Evolutionary conservation across 2,888 invertebrate species (phyloP).

Genomic region (Meiosimyza platycephala): DNA sequence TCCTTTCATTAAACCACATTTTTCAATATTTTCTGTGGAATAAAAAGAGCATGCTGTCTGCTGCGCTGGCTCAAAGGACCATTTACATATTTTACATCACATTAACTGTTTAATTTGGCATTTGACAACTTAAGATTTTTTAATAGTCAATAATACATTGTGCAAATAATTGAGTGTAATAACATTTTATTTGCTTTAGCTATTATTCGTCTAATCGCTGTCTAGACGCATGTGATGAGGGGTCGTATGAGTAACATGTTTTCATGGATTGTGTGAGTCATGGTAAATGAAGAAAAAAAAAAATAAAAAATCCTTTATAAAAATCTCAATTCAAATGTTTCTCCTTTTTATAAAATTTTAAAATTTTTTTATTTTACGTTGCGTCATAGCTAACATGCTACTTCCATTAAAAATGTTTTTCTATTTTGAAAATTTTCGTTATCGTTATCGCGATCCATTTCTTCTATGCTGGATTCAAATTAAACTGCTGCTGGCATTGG

Average conservation of each 20-base stretch:
- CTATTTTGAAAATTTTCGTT: too few relatives aligned
- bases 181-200: background rate
- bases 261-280: slow-evolving; percentile 1
- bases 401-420: too few relatives aligned
- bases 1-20: background rate
- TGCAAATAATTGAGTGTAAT: too few relatives aligned
- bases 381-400: too few relatives aligned
- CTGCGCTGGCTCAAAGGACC: background rate
- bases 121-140: background rate
- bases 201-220: background rate
- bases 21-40: too few relatives aligned
- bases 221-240: background rate
- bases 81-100: background rate
- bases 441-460: too few relatives aligned
- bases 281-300: background rate
- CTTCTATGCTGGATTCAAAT: too few relatives aligned
- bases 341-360: too few relatives aligned
- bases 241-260: slow-evolving; percentile 25
- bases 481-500: too few relatives aligned
- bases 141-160: background rate
- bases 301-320: too few relatives aligned
- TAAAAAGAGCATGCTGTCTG: background rate
- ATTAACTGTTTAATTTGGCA: background rate
- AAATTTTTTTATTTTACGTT: too few relatives aligned
- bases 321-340: too few relatives aligned